Percentiles rank a stretch among this genome's conserved stretches.
phyloP scores from a whole-genome alignment of 1,140 invertebrate genomes.

The Glomeris maerens region DNA sequence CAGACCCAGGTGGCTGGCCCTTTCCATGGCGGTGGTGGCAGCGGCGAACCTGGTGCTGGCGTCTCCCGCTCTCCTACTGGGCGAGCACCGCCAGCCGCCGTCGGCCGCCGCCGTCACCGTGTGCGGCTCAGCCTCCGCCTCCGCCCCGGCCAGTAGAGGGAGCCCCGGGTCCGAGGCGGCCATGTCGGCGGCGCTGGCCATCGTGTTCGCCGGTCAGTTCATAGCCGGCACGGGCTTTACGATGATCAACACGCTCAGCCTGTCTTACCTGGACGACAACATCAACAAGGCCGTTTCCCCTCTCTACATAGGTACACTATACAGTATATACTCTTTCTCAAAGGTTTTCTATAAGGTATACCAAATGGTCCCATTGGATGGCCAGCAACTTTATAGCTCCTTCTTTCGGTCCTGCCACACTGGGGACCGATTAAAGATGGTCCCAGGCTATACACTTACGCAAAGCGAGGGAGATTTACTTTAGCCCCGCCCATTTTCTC shows the following conservation, averaged over 20 bases:
- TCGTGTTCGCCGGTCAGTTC: conserved; percentile 2
- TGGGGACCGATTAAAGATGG: too few relatives aligned
- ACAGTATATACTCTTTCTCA: too few relatives aligned
- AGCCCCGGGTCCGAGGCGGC: not conserved
- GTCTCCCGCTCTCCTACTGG: conserved; percentile 47
- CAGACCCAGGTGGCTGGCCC: conserved; percentile 47
- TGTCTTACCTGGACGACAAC: conserved; percentile 9
- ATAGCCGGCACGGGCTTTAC: conserved; percentile 1
- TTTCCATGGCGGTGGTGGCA: conserved; percentile 42
- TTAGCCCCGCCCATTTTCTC: too few relatives aligned
- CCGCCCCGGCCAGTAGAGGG: not conserved
- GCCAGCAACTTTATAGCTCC: too few relatives aligned
- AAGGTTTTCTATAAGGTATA: too few relatives aligned
- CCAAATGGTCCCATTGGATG: too few relatives aligned
- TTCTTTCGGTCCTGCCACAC: too few relatives aligned
- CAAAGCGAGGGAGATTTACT: too few relatives aligned
- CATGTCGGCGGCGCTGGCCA: not conserved
- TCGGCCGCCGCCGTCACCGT: too few relatives aligned
- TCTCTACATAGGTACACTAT: conserved; percentile 3
- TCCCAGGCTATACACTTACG: too few relatives aligned
- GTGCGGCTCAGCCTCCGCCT: not conserved
- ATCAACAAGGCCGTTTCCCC: not conserved
- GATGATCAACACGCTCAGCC: not conserved
- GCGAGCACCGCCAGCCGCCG: too few relatives aligned
- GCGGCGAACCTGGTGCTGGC: conserved; percentile 52